Evolutionary conservation across 2,113 vertebrate species (phyloP), one percentile per base, ranked within the genome.

Genomic region (Brienomyrus brachyistius): DNA sequence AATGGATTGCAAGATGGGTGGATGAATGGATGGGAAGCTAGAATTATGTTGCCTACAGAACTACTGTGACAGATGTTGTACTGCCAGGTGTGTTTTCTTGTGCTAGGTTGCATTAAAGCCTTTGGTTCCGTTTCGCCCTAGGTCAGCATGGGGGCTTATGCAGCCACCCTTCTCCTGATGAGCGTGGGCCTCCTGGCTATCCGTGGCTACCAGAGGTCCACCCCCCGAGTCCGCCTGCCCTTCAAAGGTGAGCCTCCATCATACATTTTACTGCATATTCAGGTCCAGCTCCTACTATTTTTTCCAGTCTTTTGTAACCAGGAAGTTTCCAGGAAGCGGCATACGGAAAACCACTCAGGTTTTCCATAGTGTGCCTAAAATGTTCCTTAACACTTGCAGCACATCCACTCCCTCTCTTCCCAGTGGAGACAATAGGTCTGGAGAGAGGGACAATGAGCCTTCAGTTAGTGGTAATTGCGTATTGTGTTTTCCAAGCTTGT

Each of bases 221-320:
- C 95, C 47, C 95, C 96, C 6, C 91, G 96, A 93, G 95, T 96
- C 89, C 95, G 92, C 90, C 95, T 96, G 92, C 93, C 95, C 88
- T 96, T 95, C 93, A 96, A 96, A 96, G 96, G 95, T 96, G 93
- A 95, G 94, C 88, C 86, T 11, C 35, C 31, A 10, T 21, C 54
- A 77, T 50, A 66, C 48, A 43, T 40, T 19, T 74, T 0, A 6
- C 19, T 87, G 48, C 11, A 0, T 54, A 19, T 35, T 52, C 13
- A 17, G 50, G 13, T 54, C 51, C 51, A 87, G 85, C 15, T 56
- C 50, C 50, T 5, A 52, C 31, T 40, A 31, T 51, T 31, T 86
- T 21, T 35, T 35, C n/a, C 48, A 50, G 11, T 27, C 51, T 84
- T 47, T 23, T 10, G 43, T 48, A 47, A 48, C 45, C 45, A 48